Conservation (phyloP, 2,888 invertebrate species). For the Tipula helvola region DNA sequence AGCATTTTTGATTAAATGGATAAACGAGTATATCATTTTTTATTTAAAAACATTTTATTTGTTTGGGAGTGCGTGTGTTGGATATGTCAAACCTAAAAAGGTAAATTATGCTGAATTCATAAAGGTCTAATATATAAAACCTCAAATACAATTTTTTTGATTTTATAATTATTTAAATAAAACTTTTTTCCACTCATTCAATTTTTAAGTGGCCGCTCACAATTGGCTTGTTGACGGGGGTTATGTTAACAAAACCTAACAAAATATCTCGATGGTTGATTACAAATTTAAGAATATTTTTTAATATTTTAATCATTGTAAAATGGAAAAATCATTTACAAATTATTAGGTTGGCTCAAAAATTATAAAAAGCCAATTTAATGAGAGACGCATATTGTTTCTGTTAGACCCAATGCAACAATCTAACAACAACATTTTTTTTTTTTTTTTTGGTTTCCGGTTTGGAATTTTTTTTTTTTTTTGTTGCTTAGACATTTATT, state of each 20-base stretch:
- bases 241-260: background rate
- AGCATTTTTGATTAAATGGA: background rate
- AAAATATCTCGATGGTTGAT: background rate
- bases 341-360: background rate
- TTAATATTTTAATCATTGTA: background rate
- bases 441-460: no score
- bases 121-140: background rate
- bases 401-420: no score
- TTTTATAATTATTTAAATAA: background rate
- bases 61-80: background rate
- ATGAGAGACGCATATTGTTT: background rate
- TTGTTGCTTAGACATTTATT: no score
- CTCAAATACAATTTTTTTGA: background rate
- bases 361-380: background rate
- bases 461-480: no score
- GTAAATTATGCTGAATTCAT: background rate
- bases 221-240: background rate
- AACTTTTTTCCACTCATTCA: background rate
- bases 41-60: background rate
- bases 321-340: background rate
- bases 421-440: no score
- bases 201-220: background rate
- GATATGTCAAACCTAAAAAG: background rate
- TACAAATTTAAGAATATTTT: background rate
- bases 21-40: background rate